These are phyloP conservation scores for Gastrophysa polygoni DNA, from an alignment of 2,888 invertebrate genomes.

Conservation along the genomic window DNA sequence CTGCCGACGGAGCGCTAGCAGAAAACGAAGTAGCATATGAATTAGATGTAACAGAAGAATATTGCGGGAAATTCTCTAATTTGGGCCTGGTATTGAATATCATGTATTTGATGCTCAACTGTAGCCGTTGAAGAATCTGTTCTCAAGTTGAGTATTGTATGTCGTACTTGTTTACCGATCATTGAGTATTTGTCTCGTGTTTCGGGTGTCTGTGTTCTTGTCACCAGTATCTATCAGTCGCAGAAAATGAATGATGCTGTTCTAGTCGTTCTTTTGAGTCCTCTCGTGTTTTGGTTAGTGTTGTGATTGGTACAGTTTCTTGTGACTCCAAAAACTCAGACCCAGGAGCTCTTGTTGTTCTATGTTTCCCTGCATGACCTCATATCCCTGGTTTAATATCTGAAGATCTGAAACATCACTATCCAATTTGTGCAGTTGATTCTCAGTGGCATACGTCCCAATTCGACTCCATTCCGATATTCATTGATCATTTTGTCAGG, in stretches of 20 bases:
- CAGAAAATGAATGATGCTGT: conserved; percentile 4
- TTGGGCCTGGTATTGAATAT: conserved; percentile 10
- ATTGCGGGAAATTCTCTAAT: conserved; percentile 2
- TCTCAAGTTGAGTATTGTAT: conserved; percentile 9
- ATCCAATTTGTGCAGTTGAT: conserved; percentile 8
- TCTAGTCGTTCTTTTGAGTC: conserved; percentile 1
- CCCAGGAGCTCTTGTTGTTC: conserved; percentile 2
- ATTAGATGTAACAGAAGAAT: conserved; percentile 6
- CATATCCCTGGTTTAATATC: conserved; percentile 9
- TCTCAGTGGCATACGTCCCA: conserved; percentile 9
- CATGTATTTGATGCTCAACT: conserved; percentile 11
- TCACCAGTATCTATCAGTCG: background rate
- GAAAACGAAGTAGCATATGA: background rate
- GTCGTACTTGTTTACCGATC: conserved; percentile 6
- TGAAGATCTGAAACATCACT: conserved; percentile 4
- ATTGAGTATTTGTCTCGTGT: conserved; percentile 7
- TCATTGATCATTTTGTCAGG: too few relatives aligned
- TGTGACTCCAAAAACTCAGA: conserved; percentile 3
- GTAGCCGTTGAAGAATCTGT: conserved; percentile 5
- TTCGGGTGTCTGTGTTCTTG: conserved; percentile 3
- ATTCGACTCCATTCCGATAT: too few relatives aligned
- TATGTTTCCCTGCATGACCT: background rate
- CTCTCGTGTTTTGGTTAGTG: conserved; percentile 4
- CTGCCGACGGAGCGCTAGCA: background rate
- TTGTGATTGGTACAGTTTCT: conserved; percentile 4